These are phyloP conservation scores for Aphelocoma coerulescens DNA, from an alignment of 2,113 vertebrate genomes.

Conservation along the genomic window DNA sequence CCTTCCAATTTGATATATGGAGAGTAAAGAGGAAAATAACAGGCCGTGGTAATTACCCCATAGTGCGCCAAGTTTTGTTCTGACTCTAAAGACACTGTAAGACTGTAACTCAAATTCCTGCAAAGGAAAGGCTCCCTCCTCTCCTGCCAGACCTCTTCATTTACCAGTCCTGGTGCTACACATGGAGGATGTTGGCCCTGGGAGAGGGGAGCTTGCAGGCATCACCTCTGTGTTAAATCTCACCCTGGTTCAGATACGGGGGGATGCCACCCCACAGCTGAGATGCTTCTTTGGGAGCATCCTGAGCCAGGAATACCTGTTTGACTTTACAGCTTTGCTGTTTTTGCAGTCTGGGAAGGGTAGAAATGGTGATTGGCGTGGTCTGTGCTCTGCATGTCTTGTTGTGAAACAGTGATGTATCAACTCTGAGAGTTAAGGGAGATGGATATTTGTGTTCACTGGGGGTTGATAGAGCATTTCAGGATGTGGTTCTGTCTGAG, in stretches of 20 bases:
- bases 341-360: not conserved
- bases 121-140: not conserved
- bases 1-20: conserved; percentile 51
- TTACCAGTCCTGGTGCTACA: not conserved
- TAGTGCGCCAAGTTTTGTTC: not conserved
- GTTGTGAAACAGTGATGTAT: not conserved
- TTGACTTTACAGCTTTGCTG: not conserved
- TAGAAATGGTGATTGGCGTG: not conserved
- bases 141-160: not conserved
- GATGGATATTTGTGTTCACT: not conserved
- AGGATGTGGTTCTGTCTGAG: not conserved
- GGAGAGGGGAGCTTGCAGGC: not conserved
- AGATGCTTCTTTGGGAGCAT: not conserved
- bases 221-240: not conserved
- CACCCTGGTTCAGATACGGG: not conserved
- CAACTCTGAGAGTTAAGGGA: not conserved
- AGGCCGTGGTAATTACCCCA: not conserved
- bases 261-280: not conserved
- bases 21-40: conserved; percentile 19
- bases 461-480: not conserved
- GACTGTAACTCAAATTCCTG: not conserved
- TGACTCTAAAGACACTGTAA: rapidly evolving
- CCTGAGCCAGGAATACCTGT: not conserved
- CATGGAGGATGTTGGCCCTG: not conserved
- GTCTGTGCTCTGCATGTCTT: not conserved